Evolutionary conservation across 2,888 invertebrate genomes (phyloP).

Genomic region (Gisinianus flammeolus): DNA sequence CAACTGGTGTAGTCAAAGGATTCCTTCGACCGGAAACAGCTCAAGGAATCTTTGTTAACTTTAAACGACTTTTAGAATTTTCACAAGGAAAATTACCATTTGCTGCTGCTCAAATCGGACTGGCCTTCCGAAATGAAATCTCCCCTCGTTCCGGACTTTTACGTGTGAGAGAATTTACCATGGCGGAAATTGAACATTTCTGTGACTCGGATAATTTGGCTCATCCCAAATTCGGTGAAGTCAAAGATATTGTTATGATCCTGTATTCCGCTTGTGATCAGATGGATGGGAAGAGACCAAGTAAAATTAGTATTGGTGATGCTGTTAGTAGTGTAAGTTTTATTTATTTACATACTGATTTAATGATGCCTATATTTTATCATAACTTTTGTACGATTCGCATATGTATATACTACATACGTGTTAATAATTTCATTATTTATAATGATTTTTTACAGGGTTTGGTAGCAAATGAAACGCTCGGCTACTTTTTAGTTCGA

Average conservation of each 20-base stretch:
- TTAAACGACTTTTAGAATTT: slow-evolving; percentile 95
- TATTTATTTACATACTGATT: neutral
- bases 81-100: slow-evolving; percentile 96
- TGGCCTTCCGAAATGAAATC: slow-evolving; percentile 98
- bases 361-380: neutral
- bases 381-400: too few species aligned
- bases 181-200: slow-evolving; percentile 99
- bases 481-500: slow-evolving; percentile 97
- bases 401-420: too few species aligned
- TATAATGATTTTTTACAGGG: too few species aligned
- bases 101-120: slow-evolving; percentile 98
- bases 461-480: slow-evolving; percentile 93
- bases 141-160: slow-evolving; percentile 96
- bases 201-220: slow-evolving; percentile 88
- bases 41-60: slow-evolving; percentile 99
- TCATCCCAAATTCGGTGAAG: slow-evolving; percentile 85
- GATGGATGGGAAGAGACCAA: slow-evolving; percentile 92
- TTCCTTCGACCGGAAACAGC: slow-evolving; percentile 98
- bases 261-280: slow-evolving; percentile 96
- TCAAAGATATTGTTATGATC: slow-evolving; percentile 76
- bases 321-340: slow-evolving; percentile 75
- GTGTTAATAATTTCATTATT: too few species aligned
- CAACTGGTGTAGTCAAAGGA: slow-evolving; percentile 77
- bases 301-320: slow-evolving; percentile 78
- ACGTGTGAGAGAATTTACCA: slow-evolving; percentile 96